Conservation (phyloP, 2,888 invertebrate species). For the Acrobasis suavella region DNA sequence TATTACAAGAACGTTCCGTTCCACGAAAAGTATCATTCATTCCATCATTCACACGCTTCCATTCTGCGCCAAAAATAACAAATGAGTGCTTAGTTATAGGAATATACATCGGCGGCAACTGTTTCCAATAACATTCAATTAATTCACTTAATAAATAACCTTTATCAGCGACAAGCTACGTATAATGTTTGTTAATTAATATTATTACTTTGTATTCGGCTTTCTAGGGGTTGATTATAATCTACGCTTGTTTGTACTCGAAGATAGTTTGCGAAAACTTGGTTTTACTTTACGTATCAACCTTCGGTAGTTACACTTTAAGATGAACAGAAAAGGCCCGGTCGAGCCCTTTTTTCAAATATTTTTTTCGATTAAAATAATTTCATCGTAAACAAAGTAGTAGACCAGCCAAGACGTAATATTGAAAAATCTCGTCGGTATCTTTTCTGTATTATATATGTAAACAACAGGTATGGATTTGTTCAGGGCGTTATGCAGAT, state of each 20-base stretch:
- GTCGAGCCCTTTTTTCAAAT: too few species aligned
- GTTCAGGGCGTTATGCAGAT: too few species aligned
- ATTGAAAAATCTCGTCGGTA: too few species aligned
- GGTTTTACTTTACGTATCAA: background rate
- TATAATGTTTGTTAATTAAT: constrained; percentile 11
- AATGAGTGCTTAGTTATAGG: background rate
- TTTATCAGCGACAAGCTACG: background rate
- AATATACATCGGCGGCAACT: constrained; percentile 9
- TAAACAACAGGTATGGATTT: too few species aligned
- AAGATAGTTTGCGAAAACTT: background rate
- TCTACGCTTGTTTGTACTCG: background rate
- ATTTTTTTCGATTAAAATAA: too few species aligned
- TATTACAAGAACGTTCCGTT: background rate
- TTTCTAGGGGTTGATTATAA: background rate
- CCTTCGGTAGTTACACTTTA: too few species aligned
- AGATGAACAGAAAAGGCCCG: too few species aligned
- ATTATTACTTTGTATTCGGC: background rate
- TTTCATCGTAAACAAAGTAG: too few species aligned
- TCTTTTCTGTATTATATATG: too few species aligned
- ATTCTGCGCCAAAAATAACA: constrained; percentile 1
- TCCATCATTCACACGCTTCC: background rate
- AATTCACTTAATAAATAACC: constrained; percentile 9
- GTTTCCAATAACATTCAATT: constrained; percentile 14
- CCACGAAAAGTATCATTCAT: background rate
- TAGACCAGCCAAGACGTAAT: too few species aligned